Evolutionary conservation across 2,797 vertebrate genomes (phyloP).

Genomic region (Myotis daubentonii): DNA sequence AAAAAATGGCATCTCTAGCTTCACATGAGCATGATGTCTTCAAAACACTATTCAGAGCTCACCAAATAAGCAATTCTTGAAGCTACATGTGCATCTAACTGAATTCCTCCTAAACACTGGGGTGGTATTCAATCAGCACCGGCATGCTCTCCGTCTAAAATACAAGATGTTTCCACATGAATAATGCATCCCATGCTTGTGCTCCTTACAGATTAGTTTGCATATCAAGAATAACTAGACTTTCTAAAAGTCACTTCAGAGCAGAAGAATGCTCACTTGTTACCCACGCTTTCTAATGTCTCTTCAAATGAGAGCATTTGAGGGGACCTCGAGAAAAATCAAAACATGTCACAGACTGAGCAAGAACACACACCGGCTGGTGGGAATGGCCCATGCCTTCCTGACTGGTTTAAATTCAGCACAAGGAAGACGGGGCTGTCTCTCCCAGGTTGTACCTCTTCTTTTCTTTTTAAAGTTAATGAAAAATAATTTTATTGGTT

Average conservation of each 20-base stretch:
- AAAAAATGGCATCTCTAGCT: not conserved
- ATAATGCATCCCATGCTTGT: not conserved
- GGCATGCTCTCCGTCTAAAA: not conserved
- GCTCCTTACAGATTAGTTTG: slow-evolving; percentile 8
- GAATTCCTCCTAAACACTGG: not conserved
- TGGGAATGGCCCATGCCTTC: not conserved
- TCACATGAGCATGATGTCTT: not conserved
- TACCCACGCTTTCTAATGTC: not conserved
- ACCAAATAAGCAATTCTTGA: slow-evolving; percentile 1
- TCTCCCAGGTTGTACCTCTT: not conserved
- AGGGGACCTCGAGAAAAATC: not conserved
- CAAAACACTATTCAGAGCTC: not conserved
- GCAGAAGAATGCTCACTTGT: not conserved
- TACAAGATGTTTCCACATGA: not conserved
- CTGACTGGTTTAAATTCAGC: not conserved
- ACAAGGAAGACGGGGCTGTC: not conserved
- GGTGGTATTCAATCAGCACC: not conserved
- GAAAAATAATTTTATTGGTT: slow-evolving; percentile 13
- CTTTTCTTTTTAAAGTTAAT: not conserved
- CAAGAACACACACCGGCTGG: accelerated
- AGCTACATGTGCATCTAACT: not conserved
- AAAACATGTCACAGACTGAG: not conserved
- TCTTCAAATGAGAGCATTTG: not conserved
- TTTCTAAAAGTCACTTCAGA: slow-evolving; percentile 39
- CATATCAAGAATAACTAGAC: slow-evolving; percentile 35